Conservation (phyloP, 2,113 vertebrate species). For the Dicaeum eximium region DNA sequence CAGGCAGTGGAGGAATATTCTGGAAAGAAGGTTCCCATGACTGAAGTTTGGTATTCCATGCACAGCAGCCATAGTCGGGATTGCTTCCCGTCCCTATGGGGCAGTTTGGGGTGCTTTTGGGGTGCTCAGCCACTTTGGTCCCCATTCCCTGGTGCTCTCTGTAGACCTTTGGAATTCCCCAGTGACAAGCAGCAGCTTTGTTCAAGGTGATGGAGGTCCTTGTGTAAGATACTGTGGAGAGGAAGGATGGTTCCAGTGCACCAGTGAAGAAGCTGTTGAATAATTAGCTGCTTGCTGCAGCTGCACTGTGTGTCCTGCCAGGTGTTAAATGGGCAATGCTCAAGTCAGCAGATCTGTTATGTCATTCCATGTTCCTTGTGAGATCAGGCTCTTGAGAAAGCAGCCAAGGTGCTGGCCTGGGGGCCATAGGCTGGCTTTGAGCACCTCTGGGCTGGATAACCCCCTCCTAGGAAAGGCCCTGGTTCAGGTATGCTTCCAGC, state of each 20-base stretch:
- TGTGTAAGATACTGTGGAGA: background rate
- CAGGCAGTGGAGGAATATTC: background rate
- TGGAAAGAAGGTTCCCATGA: background rate
- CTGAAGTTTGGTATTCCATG: background rate
- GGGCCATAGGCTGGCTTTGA: background rate
- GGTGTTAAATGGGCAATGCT: background rate
- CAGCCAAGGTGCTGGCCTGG: background rate
- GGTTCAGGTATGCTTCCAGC: background rate
- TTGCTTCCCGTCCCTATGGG: background rate
- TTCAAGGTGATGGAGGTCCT: background rate
- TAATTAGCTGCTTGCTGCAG: background rate
- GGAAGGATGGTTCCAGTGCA: background rate
- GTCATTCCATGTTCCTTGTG: fast-evolving
- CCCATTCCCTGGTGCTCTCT: fast-evolving
- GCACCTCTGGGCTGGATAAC: background rate
- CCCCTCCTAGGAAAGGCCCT: background rate
- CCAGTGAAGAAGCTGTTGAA: background rate
- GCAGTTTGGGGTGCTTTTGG: background rate
- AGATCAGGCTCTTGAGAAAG: background rate
- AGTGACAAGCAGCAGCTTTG: fast-evolving
- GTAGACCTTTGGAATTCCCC: background rate
- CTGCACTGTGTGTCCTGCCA: background rate
- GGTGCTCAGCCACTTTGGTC: background rate
- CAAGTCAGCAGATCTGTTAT: background rate
- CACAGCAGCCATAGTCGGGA: background rate